phyloP scores from a whole-genome alignment of 2,888 invertebrate species.

The Drosophila testacea region DNA sequence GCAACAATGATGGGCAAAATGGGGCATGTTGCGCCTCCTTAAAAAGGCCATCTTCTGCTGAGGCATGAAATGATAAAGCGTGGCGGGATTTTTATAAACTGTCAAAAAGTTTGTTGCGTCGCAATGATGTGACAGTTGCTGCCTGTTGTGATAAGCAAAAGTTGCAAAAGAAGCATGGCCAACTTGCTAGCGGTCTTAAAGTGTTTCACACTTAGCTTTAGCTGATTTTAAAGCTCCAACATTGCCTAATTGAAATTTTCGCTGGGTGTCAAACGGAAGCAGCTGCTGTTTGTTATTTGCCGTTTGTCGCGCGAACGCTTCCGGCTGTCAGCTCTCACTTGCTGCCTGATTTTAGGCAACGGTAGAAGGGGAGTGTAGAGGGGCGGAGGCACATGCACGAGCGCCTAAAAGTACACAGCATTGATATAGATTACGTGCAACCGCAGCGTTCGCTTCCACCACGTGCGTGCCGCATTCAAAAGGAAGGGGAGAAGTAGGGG shows the following conservation, averaged over 20 bases:
- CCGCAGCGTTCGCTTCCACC: slow-evolving; percentile 46
- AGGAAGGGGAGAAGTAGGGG: slow-evolving; percentile 11
- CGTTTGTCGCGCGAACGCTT: slow-evolving; percentile 59
- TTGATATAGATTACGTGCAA: slow-evolving; percentile 75
- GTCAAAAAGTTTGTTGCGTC: slow-evolving; percentile 60
- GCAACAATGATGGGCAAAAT: slow-evolving; percentile 29
- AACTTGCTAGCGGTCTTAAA: slow-evolving; percentile 38
- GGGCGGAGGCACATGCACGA: slow-evolving; percentile 63
- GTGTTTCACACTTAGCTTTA: slow-evolving; percentile 24
- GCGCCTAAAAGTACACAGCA: slow-evolving; percentile 63
- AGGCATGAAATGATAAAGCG: neutral
- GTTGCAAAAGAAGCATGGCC: slow-evolving; percentile 6
- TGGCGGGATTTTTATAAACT: slow-evolving; percentile 56
- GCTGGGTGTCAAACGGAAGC: slow-evolving; percentile 55
- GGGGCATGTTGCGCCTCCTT: slow-evolving; percentile 17
- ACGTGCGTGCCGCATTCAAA: slow-evolving; percentile 26
- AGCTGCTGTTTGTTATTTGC: slow-evolving; percentile 59
- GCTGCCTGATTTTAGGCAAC: slow-evolving; percentile 30
- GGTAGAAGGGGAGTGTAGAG: neutral
- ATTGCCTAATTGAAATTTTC: slow-evolving; percentile 69
- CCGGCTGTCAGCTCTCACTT: slow-evolving; percentile 53
- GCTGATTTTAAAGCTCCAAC: slow-evolving; percentile 39
- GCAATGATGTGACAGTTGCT: slow-evolving; percentile 54
- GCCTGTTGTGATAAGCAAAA: slow-evolving; percentile 45
- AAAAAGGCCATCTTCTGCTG: slow-evolving; percentile 3